phyloP scores from a whole-genome alignment of 2,113 vertebrate species.

The Sceloporus undulatus region DNA sequence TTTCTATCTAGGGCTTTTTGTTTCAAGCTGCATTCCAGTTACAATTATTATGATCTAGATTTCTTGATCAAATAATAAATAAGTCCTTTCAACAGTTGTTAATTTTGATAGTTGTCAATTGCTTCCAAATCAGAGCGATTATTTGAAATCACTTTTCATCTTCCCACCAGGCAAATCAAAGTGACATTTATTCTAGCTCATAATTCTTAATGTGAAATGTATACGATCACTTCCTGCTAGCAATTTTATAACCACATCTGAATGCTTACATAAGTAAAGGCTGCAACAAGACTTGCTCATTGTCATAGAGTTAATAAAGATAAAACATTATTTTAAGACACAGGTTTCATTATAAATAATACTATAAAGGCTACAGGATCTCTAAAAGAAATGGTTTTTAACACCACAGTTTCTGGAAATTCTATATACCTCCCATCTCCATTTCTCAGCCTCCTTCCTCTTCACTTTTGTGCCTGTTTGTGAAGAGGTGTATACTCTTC shows the following conservation, averaged over 20 bases:
- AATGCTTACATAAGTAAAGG: conserved; percentile 20
- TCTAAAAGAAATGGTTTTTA: neutral
- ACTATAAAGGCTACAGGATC: neutral
- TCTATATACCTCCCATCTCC: neutral
- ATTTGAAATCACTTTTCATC: conserved; percentile 28
- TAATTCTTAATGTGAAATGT: conserved; percentile 27
- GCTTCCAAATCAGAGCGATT: conserved; percentile 38
- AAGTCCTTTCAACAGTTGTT: neutral
- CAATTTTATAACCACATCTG: neutral
- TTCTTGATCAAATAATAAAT: conserved; percentile 18
- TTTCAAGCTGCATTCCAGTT: conserved; percentile 32
- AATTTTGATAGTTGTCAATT: conserved; percentile 27
- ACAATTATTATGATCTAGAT: neutral
- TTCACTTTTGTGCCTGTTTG: neutral
- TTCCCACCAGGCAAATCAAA: neutral
- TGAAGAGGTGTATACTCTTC: neutral
- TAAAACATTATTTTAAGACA: neutral
- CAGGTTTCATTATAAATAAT: neutral
- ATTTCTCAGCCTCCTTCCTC: neutral
- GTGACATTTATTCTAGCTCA: conserved; percentile 29
- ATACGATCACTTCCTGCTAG: neutral
- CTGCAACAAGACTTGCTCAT: neutral
- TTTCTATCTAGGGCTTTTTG: neutral
- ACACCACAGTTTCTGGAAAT: neutral
- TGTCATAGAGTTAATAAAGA: neutral